Percentiles rank a stretch among this genome's conserved stretches.
phyloP scores from a whole-genome alignment of 1,140 invertebrate species.

The Ceratosolen solmsi region DNA sequence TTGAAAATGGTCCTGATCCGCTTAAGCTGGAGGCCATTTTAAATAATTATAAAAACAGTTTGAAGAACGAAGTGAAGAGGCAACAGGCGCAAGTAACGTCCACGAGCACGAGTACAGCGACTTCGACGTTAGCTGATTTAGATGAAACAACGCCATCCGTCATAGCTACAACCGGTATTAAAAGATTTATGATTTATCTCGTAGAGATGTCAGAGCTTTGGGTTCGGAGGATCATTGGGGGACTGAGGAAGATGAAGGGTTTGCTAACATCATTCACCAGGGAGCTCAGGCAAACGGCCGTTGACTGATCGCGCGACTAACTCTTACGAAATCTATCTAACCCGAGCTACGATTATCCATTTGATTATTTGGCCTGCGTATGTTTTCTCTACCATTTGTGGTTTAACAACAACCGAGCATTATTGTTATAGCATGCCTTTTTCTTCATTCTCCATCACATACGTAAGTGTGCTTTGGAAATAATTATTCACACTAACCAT shows the following conservation, averaged over 20 bases:
- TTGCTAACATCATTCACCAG: constrained; percentile 58
- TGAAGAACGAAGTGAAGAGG: constrained; percentile 72
- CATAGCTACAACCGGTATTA: constrained; percentile 62
- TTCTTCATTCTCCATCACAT: constrained; percentile 31
- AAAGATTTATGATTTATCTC: constrained; percentile 64
- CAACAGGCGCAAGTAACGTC: constrained; percentile 60
- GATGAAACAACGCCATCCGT: constrained; percentile 57
- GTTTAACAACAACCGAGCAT: neutral
- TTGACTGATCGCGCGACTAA: constrained; percentile 46
- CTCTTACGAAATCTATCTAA: constrained; percentile 29
- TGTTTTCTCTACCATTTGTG: constrained; percentile 31
- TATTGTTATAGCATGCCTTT: constrained; percentile 36
- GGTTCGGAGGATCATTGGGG: constrained; percentile 59
- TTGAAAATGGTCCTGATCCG: constrained; percentile 69
- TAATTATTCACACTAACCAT: neutral
- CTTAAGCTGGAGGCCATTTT: constrained; percentile 70
- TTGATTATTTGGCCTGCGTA: constrained; percentile 6
- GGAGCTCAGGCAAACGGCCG: constrained; percentile 50
- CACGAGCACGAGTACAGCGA: constrained; percentile 51
- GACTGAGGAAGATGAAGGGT: constrained; percentile 58
- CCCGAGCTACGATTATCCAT: constrained; percentile 51
- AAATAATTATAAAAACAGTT: constrained; percentile 63
- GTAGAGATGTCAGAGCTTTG: constrained; percentile 61
- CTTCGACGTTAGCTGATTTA: neutral
- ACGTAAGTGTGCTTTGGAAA: constrained; percentile 31